Evolutionary conservation across 1,140 invertebrate species (phyloP).

Genomic region (Penaeus indicus): DNA sequence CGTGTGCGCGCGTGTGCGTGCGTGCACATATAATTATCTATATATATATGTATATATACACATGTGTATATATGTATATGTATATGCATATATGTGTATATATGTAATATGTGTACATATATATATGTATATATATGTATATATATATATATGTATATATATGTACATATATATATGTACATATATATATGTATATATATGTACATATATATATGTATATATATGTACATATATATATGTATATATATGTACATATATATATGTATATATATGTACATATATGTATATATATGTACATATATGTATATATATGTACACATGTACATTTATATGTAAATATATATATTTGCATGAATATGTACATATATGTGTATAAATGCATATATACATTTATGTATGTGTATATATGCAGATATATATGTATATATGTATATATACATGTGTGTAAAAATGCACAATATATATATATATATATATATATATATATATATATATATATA

Average conservation of each 20-base stretch:
- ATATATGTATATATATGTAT: constrained; percentile 19
- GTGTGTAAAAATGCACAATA: no score
- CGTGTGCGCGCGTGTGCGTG: no score
- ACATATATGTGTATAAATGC: no score
- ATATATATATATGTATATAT: constrained; percentile 35
- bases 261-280: constrained; percentile 13
- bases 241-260: not conserved
- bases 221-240: not conserved
- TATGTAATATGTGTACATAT: not conserved
- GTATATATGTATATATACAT: constrained; percentile 30
- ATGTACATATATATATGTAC: constrained; percentile 27
- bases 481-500: not conserved
- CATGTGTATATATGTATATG: no score
- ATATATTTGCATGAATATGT: not conserved
- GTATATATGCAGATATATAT: constrained; percentile 25
- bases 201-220: constrained; percentile 31
- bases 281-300: constrained; percentile 35
- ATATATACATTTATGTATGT: not conserved
- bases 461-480: constrained; percentile 14
- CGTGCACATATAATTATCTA: no score
- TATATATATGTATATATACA: no score
- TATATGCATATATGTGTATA: no score
- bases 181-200: constrained; percentile 21
- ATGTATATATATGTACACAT: constrained; percentile 32
- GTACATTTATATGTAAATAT: constrained; percentile 1